Base-by-base conservation (phyloP, 2,113 vertebrate genomes). In the Anseranas semipalmata region DNA sequence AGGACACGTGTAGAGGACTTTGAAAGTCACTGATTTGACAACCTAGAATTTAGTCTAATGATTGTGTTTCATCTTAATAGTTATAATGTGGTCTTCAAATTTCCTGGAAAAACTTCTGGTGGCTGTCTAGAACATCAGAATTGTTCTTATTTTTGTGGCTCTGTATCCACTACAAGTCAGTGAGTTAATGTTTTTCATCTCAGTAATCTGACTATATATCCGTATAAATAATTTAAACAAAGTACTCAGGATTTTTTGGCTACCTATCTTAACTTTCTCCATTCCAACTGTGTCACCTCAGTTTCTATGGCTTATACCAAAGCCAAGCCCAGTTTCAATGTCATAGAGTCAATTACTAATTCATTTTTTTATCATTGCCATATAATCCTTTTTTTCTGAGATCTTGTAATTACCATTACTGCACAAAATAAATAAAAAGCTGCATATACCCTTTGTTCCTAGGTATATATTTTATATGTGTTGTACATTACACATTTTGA, bases 401-500 rank as follows among this genome's bases (percentile, higher is more conserved):
- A 79, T 27, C 20, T 43, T 73, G 15, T 21, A 74, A 33, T 30
- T 81, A n/a, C 37, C 13, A 63, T n/a, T 46, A 27, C 5, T 86
- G 37, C 9, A 77, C 2, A 71, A 71, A 60, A 15, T 45, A 76
- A 70, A 70, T 21, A 77, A 68, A 82, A 76, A 62, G 1, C 3
- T 7, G 43, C 24, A 35, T 7, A 60, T 16, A 37, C 2, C 21
- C 18, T 58, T 27, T 66, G 6, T 46, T 87, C n/a, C 27, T 63
- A 62, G 25, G 12, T 30, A 48, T 10, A 3, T n/a, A 43, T 68
- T 41, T 81, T 72, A n/a, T n/a, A 6, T 56, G 0, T 30, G 5
- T n/a, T 28, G 4, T 72, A 52, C 0, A 48, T 46, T 33, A 58
- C 12, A 41, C 0, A 0, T 80, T 81, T 86, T 63, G 17, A 45